Base-by-base conservation (phyloP, 37 sponge, comb jelly and placozoan genomes). In the Diacarnus erythraeanus region DNA sequence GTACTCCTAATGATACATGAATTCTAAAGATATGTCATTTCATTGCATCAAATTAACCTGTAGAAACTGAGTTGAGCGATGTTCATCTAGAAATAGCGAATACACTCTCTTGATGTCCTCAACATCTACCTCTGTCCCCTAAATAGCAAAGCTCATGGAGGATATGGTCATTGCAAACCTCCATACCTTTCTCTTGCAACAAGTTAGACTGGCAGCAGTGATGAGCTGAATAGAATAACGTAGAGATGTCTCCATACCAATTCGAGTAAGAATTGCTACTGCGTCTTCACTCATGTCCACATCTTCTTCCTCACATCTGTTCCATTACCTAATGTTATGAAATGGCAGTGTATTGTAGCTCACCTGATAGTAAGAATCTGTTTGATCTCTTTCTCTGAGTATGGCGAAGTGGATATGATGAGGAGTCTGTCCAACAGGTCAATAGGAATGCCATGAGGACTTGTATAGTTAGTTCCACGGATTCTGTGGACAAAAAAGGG, bases 261-360 rank as follows among this genome's bases (percentile, higher is more conserved):
- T 95, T 34, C 88, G 83, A 12, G 96, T 98, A 27, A 98, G 88
- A 36, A 93, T 93, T 37, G 88, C 78, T 76, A 91, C 69, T 3
- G 99, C 99, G 76, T 95, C 96, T 33, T 98, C 99, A 26, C 83
- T 76, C 94, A 98, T 95, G 76, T 98, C 96, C 26, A 98, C 99
- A 85, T 98, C 99, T 59, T 98, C 99, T 71, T 98, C 99, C 86
- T 98, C 99, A 84, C 99, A 95, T 43, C 97, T 93, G 81, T 4
- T 30, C n/a, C n/a, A n/a, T n/a, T n/a, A n/a, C n/a, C n/a, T n/a
- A n/a, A n/a, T n/a, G n/a, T n/a, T n/a, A n/a, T n/a, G n/a, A 10
- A 54, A 10, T 54, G 17, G 17, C 56, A 10, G 60, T 17, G 18
- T n/a, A 42, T 72, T 3, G 6, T 17, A 22, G 21, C 58, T 26